Evolutionary conservation across 2,888 invertebrate species (phyloP), one percentile per base, ranked within the genome.

Genomic region (Oconnorella tubifera): DNA sequence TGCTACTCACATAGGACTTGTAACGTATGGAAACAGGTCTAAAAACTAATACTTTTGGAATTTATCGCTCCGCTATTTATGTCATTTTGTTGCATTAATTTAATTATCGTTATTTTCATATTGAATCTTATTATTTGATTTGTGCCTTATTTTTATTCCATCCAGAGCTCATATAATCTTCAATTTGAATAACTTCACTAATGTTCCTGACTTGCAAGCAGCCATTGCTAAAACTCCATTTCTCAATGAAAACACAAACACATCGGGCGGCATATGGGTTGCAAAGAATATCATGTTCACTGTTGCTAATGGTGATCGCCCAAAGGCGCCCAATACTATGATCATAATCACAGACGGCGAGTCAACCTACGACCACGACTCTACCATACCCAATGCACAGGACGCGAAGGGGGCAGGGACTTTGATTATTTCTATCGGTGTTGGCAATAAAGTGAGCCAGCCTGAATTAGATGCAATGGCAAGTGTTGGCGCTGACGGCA

Each of bases 211-310:
- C 4, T 53, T 75, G 1, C 56, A 62, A 10, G 63, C 64, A 4
- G 76, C 76, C 10, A 68, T 78, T 29, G 74, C 69, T 51, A 33
- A 53, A 1, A 72, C 75, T 6, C 67, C 67, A n/a, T 78, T 77
- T 65, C 40, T 40, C 6, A 19, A 40, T 19, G 40, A 40, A 1
- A 65, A 60, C 50, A 69, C 69, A 3, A 69, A 69, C 62, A 69
- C 69, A 6, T 63, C 65, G 28, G 69, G 68, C 0, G 69, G 65
- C 14, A 56, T 69, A 33, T 67, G 53, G 51, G 51, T 60, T 29
- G 48, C 48, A 19, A 40, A 19, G 40, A 40, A 19, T 40, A 19
- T 14, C 40, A 19, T 40, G 40, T 40, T 40, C 40, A 40, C 10
- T 19, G 40, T 19, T 19, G 40, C 40, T 19, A 6, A 19, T 6